Conservation (phyloP, 30 jellyfish, hydroid and myxozoan genomes). For the Cassiopea xamachana region DNA sequence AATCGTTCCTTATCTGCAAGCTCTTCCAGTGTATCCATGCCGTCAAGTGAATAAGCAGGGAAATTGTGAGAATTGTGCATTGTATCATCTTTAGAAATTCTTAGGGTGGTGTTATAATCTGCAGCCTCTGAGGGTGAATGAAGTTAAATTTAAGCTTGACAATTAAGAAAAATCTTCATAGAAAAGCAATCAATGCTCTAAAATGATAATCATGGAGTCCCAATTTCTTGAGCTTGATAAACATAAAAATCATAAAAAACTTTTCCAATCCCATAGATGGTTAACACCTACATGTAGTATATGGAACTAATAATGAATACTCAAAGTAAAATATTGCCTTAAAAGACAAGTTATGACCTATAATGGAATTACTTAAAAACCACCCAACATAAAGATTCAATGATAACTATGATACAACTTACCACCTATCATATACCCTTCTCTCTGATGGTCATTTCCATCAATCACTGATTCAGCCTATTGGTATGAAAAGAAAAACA, state of each 20-base stretch:
- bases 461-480: neutral
- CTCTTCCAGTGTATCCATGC: constrained; percentile 83
- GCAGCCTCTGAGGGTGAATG: neutral
- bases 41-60: constrained; percentile 28
- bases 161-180: no score
- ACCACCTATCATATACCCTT: constrained; percentile 1
- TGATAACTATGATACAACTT: neutral
- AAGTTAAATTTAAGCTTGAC: no score
- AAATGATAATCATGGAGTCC: no score
- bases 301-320: no score
- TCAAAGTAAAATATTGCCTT: no score
- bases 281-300: no score
- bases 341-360: no score
- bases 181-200: no score
- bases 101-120: neutral
- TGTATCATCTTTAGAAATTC: neutral
- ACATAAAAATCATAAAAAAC: no score
- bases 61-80: neutral
- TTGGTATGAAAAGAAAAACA: neutral
- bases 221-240: no score
- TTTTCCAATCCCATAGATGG: no score
- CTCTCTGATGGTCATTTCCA: neutral
- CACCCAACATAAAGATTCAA: no score
- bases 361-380: neutral
- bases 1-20: constrained; percentile 69